These are phyloP conservation scores for Araneus ventricosus DNA, from an alignment of 1,140 invertebrate genomes.

Conservation along the genomic window DNA sequence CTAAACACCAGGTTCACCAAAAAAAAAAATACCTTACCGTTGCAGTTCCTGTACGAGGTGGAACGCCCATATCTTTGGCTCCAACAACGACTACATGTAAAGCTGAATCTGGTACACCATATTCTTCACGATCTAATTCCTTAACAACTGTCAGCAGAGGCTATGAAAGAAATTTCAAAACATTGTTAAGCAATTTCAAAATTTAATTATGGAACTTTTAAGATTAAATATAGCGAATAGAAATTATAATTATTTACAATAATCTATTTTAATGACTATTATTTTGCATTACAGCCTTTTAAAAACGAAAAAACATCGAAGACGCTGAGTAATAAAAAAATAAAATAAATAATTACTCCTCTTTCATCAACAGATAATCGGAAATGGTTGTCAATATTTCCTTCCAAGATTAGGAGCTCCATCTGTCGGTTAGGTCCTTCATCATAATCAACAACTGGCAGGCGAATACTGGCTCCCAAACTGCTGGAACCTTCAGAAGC, in stretches of 20 bases:
- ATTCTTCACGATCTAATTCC: conserved; percentile 78
- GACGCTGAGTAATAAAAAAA: not conserved
- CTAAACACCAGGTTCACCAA: too few relatives aligned
- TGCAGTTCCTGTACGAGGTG: conserved; percentile 83
- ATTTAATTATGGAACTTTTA: not conserved
- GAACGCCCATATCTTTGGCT: conserved; percentile 79
- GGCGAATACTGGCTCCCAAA: conserved; percentile 75
- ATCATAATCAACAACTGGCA: conserved; percentile 78
- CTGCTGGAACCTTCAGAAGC: conserved; percentile 61
- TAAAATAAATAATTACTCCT: conserved; percentile 71
- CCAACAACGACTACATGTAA: conserved; percentile 79
- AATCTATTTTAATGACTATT: too few relatives aligned
- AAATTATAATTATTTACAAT: not conserved
- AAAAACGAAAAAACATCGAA: not conserved
- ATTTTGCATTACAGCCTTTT: too few relatives aligned
- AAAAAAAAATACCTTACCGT: conserved; percentile 82
- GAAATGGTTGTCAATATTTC: conserved; percentile 79
- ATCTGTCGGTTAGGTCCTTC: conserved; percentile 80
- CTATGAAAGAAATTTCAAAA: not conserved
- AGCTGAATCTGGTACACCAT: conserved; percentile 77
- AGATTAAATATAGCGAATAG: not conserved
- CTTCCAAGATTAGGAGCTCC: conserved; percentile 80
- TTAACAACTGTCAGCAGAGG: conserved; percentile 77
- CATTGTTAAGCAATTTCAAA: not conserved
- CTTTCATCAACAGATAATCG: conserved; percentile 77